Percentiles rank a stretch among this genome's conserved stretches.
These are phyloP conservation scores for Opisthograptis luteolata DNA, from an alignment of 2,888 invertebrate species.

Conservation along the genomic window DNA sequence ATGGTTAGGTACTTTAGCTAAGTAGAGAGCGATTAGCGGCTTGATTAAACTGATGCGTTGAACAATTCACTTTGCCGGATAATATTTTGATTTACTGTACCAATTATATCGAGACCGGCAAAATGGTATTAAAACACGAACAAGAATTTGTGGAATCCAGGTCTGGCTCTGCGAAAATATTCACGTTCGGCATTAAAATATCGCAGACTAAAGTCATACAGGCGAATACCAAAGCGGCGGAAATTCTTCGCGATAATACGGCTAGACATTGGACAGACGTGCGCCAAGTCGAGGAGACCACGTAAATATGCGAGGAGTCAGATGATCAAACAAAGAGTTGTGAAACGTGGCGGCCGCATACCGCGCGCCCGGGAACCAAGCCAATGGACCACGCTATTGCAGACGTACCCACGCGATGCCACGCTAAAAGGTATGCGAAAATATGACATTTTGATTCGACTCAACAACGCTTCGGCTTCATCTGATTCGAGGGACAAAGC, in stretches of 20 bases:
- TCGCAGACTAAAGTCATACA: conserved; percentile 65
- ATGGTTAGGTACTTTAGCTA: conserved; percentile 14
- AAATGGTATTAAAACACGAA: conserved; percentile 32
- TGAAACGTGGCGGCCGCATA: conserved; percentile 74
- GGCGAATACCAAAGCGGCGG: conserved; percentile 71
- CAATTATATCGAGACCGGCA: conserved; percentile 18
- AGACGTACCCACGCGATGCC: conserved; percentile 52
- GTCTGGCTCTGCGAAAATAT: conserved; percentile 66
- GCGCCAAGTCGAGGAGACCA: conserved; percentile 58
- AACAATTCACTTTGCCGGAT: conserved; percentile 2
- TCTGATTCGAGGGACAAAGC: conserved; percentile 11
- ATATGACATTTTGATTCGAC: conserved; percentile 56
- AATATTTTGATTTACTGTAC: conserved; percentile 16
- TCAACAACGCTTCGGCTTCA: conserved; percentile 25
- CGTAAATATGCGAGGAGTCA: conserved; percentile 68
- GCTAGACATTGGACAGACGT: conserved; percentile 79
- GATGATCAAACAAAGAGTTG: conserved; percentile 76
- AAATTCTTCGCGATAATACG: conserved; percentile 73
- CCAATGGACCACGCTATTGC: conserved; percentile 64
- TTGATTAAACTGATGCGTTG: conserved; percentile 1
- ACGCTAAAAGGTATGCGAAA: conserved; percentile 55
- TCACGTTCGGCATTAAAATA: conserved; percentile 64
- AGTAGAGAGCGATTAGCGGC: not conserved
- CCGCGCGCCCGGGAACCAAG: conserved; percentile 69
- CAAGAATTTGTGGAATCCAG: conserved; percentile 53